These are phyloP conservation scores for Emydocephalus ijimae DNA, from an alignment of 2,113 vertebrate species.

Conservation along the genomic window DNA sequence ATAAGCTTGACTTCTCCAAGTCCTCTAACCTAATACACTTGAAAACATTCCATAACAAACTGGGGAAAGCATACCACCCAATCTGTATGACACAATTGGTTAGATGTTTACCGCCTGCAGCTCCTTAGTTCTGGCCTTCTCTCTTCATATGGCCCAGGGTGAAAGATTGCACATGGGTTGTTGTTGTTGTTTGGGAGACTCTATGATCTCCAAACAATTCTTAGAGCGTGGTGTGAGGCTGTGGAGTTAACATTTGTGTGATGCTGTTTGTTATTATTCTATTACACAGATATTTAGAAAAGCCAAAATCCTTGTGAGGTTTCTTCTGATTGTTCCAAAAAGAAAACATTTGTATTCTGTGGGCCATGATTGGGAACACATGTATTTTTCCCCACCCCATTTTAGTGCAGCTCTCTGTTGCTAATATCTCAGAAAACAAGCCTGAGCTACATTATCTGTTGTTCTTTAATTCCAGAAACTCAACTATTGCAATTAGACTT, in stretches of 20 bases:
- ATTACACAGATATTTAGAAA: conserved; percentile 33
- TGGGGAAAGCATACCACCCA: background rate
- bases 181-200: conserved; percentile 11
- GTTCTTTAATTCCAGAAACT: conserved; percentile 56
- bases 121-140: background rate
- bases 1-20: background rate
- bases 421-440: conserved; percentile 65
- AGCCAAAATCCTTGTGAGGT: conserved; percentile 56
- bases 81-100: background rate
- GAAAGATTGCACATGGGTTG: conserved; percentile 30
- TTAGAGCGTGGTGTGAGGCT: conserved; percentile 39
- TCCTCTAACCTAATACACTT: background rate
- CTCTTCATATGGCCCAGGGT: rapidly evolving
- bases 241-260: conserved; percentile 50
- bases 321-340: conserved; percentile 68
- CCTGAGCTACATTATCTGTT: conserved; percentile 51
- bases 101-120: background rate
- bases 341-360: conserved; percentile 74
- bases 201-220: conserved; percentile 42
- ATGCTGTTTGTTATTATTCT: conserved; percentile 66
- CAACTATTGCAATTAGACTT: conserved; percentile 58
- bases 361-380: conserved; percentile 74
- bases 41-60: conserved; percentile 3
- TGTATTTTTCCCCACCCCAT: conserved; percentile 56
- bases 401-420: conserved; percentile 46